Base-by-base conservation (phyloP, 2,113 vertebrate species). In the Gulo gulo region DNA sequence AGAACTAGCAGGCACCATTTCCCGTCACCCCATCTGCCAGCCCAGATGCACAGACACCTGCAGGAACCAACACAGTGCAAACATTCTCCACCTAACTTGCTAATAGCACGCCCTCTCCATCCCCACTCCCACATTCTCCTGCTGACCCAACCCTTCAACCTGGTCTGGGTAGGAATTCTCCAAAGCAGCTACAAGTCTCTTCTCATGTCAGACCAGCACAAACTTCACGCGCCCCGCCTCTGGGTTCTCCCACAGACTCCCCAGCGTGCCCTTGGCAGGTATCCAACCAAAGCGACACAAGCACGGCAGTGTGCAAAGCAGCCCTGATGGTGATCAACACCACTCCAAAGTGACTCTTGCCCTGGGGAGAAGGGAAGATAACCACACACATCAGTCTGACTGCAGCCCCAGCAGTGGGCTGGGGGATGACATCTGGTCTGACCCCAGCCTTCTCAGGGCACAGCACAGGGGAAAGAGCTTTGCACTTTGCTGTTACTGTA, bases 141-240 rank as follows among this genome's bases (percentile, higher is more conserved):
- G 69, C 5, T 39, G 21, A 39, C 69, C 69, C 21, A 73, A 23
- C 10, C 10, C 36, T 73, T 36, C 69, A 24, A 39, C 11, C 36
- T 73, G 69, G 21, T 39, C 20, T 71, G n/a, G n/a, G 10, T 71
- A 71, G 36, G n/a, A 73, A 36, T 39, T 73, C 21, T 39, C 21
- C 36, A 73, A 39, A 73, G 69, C 1, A 2, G 36, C 36, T 39
- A 73, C 69, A 73, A 36, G 50, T 73, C 21, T 21, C 69, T 11
- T 73, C 36, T 21, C 36, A 73, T 36, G 39, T 39, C 69, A 13
- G 69, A 73, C 69, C 36, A 73, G 36, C 36, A 73, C 69, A 73
- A 39, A 13, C 36, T 21, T 73, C 36, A 73, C 3, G 5, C 2
- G 2, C 36, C 1, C 36, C 2, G 0, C 36, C 69, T 39, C 36